A percentile compares a stretch with the other conserved stretches of the same genome.
Conservation (phyloP, 1,140 invertebrate species). For the Sinella curviseta region DNA sequence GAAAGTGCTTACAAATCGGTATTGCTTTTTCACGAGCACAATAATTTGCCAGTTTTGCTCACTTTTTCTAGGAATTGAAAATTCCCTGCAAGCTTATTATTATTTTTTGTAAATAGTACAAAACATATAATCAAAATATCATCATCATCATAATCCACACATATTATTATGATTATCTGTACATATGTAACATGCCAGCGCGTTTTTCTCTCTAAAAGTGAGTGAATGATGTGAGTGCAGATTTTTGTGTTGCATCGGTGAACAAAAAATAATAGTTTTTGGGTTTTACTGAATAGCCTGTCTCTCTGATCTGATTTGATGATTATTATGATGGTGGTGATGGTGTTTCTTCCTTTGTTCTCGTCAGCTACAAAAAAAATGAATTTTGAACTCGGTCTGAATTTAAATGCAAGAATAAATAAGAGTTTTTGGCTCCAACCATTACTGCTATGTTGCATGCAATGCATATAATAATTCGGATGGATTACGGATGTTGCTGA, state of each 20-base stretch:
- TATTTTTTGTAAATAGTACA: conserved; percentile 14
- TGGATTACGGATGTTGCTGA: no score
- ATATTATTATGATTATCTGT: conserved; percentile 8
- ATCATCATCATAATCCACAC: conserved; percentile 1
- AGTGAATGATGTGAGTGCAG: neutral
- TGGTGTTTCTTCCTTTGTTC: neutral
- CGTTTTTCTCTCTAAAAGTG: neutral
- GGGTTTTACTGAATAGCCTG: neutral
- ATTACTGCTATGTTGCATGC: no score
- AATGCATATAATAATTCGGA: no score
- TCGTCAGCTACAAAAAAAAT: neutral
- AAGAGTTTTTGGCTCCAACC: no score
- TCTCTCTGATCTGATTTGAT: conserved; percentile 13
- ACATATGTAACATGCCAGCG: neutral
- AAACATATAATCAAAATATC: conserved; percentile 20
- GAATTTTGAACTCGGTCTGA: neutral
- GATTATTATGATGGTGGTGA: conserved; percentile 6
- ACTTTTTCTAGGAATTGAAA: conserved; percentile 3
- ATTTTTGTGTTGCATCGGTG: neutral
- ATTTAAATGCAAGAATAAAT: no score
- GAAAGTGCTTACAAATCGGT: neutral
- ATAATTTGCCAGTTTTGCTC: neutral
- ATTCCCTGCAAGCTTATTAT: neutral
- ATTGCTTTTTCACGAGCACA: neutral
- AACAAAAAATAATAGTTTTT: neutral